Base-by-base conservation (phyloP, 2,113 vertebrate species). In the Podarcis cretensis region DNA sequence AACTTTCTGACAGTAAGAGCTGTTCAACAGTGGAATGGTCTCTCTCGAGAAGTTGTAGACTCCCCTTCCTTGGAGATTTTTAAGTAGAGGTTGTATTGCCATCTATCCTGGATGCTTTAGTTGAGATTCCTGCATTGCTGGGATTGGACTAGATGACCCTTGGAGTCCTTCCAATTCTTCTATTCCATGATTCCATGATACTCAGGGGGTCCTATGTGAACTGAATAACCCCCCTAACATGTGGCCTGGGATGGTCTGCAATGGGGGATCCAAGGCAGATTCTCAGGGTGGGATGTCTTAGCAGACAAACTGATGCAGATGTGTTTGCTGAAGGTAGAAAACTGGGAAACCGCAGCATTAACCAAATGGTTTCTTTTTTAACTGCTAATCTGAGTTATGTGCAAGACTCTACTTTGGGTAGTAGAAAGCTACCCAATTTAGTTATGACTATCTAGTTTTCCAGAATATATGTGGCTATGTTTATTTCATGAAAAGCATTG, bases 401-500 rank as follows among this genome's bases (percentile, higher is more conserved):
- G 59, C 5, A 48, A n/a, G 37, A 32, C 48, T 57, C 6, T 59
- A 20, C 40, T 21, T 88, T 75, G n/a, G 73, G 59, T 54, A 92
- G 76, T 16, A 80, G 20, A 76, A 7, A 40, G 16, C 20, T 27
- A 20, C 85, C 87, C 43, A 89, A 54, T 81, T 90, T 54, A 84
- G 69, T 77, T 83, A 75, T 84, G 66, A 76, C 43, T 82, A 25
- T n/a, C 85, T 75, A 59, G 27, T 59, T 89, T 81, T 81, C 80
- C 78, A 86, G n/a, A 57, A 77, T 57, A 48, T 83, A 86, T 91
- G 30, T 27, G 82, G 43, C 66, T 89, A 77, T n/a, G 20, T 12
- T 75, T 93, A 92, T 91, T 1, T 3, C 78, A 74, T 69, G 79
- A 40, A 40, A 35, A 66, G 65, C 83, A 91, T 86, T 6, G 59